A percentile compares a stretch with the other conserved stretches of the same genome.
phyloP scores from a whole-genome alignment of 2,888 invertebrate species.

The Torymus tubicola region DNA sequence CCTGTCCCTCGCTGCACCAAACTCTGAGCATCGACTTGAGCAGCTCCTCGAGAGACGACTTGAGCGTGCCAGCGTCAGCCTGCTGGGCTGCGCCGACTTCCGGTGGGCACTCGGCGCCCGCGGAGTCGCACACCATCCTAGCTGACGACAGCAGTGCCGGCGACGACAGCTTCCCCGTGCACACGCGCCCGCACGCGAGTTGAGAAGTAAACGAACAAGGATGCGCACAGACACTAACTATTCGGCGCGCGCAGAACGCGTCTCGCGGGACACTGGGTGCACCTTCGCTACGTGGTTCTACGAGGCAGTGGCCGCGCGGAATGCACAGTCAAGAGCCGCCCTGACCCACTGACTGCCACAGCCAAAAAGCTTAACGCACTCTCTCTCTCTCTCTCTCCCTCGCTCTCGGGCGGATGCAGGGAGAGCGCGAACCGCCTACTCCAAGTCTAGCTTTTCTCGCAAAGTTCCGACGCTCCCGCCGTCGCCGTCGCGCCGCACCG shows the following conservation, averaged over 20 bases:
- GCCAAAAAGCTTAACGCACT: constrained; percentile 67
- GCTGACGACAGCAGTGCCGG: constrained; percentile 48
- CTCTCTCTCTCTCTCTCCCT: not conserved
- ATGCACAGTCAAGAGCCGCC: constrained; percentile 71
- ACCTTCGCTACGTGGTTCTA: constrained; percentile 41
- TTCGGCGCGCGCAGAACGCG: too few species aligned
- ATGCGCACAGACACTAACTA: too few species aligned
- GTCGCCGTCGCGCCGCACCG: constrained; percentile 18
- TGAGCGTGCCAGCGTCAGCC: constrained; percentile 74
- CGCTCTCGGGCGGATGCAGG: constrained; percentile 14
- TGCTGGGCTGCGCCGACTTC: constrained; percentile 59
- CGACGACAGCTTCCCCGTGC: constrained; percentile 10
- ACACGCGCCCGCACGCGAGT: too few species aligned
- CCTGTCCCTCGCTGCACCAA: constrained; percentile 88
- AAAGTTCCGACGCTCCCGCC: too few species aligned
- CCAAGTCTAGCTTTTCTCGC: too few species aligned
- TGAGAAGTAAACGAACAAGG: too few species aligned
- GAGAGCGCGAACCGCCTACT: not conserved
- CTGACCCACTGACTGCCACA: constrained; percentile 75
- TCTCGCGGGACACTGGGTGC: not conserved
- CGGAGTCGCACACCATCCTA: constrained; percentile 73
- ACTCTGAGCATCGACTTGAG: constrained; percentile 89
- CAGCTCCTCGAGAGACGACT: constrained; percentile 85
- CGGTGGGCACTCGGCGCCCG: constrained; percentile 68
- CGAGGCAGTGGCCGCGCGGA: constrained; percentile 68